Evolutionary conservation across 2,113 vertebrate species (phyloP), one percentile per base, ranked within the genome.

Genomic region (Urocitellus parryii): DNA sequence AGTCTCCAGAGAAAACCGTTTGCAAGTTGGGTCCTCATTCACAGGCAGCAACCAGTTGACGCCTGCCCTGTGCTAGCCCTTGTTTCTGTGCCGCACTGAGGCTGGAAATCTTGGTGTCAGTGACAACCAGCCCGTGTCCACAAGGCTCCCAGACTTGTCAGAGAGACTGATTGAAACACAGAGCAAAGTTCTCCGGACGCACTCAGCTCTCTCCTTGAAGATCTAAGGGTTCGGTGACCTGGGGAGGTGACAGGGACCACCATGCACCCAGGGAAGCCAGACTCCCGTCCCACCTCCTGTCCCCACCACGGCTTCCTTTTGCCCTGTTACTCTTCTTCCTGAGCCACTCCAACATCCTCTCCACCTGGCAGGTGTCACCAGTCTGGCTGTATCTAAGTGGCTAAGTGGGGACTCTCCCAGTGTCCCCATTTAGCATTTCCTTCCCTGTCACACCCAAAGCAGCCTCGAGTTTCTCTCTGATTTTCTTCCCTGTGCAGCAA

Each of bases 201-300:
- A 24, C 65, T 79, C 68, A 82, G 4, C 2, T 5, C 86, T 73
- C 25, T 68, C 56, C 18, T 58, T 1, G n/a, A 88, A 70, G n/a
- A 20, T n/a, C 29, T 61, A 32, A 56, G 25, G n/a, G 13, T 37
- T 51, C 13, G 4, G 16, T 39, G 27, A 70, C 7, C 4, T 6
- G 45, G 73, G 29, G 61, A 70, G 67, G 12, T 51, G 34, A 27
- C 16, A 61, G 13, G 32, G 61, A 63, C 22, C 32, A 18, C 18
- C 8, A 2, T 29, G 76, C 3, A 11, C 14, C 22, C 45, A 72
- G 25, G 68, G 67, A n/a, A n/a, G n/a, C 77, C 32, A 39, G 51
- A 20, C 53, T 48, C 58, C 45, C 14, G 0, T 27, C 4, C 10
- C 17, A 1, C 3, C 12, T 8, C 0, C 2, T 18, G 34, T 32